These are phyloP conservation scores for Sylvia atricapilla DNA, from an alignment of 2,113 vertebrate species.

Conservation along the genomic window DNA sequence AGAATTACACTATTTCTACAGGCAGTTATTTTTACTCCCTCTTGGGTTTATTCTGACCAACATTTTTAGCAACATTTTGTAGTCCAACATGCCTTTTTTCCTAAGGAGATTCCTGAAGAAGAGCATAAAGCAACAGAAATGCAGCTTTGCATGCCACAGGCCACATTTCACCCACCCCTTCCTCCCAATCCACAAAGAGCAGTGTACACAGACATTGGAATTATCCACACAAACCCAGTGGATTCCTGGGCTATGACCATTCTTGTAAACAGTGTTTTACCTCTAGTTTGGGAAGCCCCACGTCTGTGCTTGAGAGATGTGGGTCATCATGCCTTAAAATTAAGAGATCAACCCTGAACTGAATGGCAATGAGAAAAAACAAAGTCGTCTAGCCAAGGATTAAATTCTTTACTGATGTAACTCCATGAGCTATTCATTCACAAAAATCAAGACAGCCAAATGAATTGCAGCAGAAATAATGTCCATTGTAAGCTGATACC, in stretches of 20 bases:
- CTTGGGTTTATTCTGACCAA: background rate
- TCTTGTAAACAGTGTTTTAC: background rate
- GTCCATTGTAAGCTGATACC: background rate
- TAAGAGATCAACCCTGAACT: background rate
- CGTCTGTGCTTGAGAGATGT: rapidly evolving
- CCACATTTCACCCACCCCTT: background rate
- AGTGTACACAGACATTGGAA: background rate
- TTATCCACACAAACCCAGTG: background rate
- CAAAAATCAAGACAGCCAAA: background rate
- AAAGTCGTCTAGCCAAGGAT: background rate
- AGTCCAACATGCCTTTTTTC: background rate
- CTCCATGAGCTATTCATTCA: background rate
- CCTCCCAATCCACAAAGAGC: background rate
- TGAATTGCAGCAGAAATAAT: background rate
- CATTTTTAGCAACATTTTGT: background rate
- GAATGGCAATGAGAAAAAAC: background rate
- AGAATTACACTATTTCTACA: background rate
- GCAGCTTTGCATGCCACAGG: background rate
- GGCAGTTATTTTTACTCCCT: background rate
- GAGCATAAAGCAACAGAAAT: background rate
- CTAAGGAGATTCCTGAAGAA: background rate
- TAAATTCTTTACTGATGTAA: background rate
- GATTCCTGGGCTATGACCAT: background rate
- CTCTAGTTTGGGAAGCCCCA: background rate
- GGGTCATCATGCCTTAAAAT: background rate